Percentiles rank a stretch among this genome's conserved stretches.
Evolutionary conservation across 2,113 vertebrate genomes (phyloP).

Genomic region (Sarotherodon lohbergeri): DNA sequence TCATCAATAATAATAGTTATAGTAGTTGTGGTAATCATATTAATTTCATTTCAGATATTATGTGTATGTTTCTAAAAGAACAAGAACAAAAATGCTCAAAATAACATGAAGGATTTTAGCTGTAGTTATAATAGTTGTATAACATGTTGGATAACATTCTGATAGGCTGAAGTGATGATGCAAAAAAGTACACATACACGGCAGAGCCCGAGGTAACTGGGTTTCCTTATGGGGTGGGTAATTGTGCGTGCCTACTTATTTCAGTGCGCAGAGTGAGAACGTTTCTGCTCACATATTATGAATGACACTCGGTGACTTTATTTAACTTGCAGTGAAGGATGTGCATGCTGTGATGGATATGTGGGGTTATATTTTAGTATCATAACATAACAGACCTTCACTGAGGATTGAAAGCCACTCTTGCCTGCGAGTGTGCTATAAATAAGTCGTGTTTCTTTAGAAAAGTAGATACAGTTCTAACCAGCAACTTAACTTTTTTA

Average conservation of each 20-base stretch:
- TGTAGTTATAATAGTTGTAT: neutral
- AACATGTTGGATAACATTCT: neutral
- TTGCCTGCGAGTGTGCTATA: neutral
- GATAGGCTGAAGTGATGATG: neutral
- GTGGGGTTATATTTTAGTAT: neutral
- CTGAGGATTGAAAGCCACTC: neutral
- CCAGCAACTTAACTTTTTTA: neutral
- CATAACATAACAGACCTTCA: neutral
- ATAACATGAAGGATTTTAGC: neutral
- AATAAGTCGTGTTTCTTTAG: neutral
- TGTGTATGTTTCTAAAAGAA: neutral
- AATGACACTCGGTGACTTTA: neutral
- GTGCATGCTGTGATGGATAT: neutral
- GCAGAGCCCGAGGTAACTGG: neutral
- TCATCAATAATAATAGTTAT: neutral
- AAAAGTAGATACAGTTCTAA: neutral
- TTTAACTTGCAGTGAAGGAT: neutral
- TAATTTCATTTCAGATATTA: neutral
- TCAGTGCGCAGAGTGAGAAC: fast-evolving
- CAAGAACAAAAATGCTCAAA: neutral
- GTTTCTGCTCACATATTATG: neutral
- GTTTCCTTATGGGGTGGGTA: neutral
- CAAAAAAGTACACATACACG: neutral
- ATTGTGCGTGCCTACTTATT: neutral
- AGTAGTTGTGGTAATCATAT: neutral